phyloP scores from a whole-genome alignment of 2,797 vertebrate genomes.

The Remorina albescens region DNA sequence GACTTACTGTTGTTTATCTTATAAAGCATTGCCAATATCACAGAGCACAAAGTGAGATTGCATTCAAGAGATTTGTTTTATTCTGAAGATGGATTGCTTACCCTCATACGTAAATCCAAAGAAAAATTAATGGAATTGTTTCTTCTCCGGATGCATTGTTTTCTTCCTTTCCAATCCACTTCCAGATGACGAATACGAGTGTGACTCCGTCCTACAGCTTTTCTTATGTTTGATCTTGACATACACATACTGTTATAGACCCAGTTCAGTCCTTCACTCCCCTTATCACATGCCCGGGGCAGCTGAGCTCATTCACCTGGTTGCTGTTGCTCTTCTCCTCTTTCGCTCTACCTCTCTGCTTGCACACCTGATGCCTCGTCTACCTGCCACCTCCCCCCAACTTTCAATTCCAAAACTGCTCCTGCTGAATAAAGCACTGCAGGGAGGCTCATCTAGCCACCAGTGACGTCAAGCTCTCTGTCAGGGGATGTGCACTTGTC shows the following conservation, averaged over 20 bases:
- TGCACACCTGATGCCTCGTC: conserved; percentile 71
- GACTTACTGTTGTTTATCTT: not conserved
- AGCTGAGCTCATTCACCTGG: conserved; percentile 47
- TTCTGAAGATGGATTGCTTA: conserved; percentile 57
- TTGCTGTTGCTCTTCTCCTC: conserved; percentile 50
- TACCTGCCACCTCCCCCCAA: conserved; percentile 48
- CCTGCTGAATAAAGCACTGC: conserved; percentile 60
- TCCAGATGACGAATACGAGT: conserved; percentile 26
- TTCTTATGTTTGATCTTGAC: conserved; percentile 41
- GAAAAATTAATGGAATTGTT: conserved; percentile 31
- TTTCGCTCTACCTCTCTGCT: conserved; percentile 39
- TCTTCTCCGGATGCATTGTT: conserved; percentile 40
- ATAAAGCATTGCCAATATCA: not conserved
- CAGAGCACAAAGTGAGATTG: not conserved
- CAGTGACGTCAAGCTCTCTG: conserved; percentile 74
- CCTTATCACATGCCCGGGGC: conserved; percentile 51
- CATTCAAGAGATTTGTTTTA: not conserved
- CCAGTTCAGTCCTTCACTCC: conserved; percentile 29
- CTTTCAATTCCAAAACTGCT: conserved; percentile 61
- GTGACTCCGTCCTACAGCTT: conserved; percentile 11
- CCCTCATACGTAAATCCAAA: conserved; percentile 67
- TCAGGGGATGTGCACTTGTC: conserved; percentile 76
- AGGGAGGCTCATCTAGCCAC: conserved; percentile 63
- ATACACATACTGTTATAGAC: conserved; percentile 47
- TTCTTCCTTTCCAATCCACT: conserved; percentile 14